These are phyloP conservation scores for Tetrapedia diversipes DNA, from an alignment of 2,888 invertebrate species.

Conservation along the genomic window DNA sequence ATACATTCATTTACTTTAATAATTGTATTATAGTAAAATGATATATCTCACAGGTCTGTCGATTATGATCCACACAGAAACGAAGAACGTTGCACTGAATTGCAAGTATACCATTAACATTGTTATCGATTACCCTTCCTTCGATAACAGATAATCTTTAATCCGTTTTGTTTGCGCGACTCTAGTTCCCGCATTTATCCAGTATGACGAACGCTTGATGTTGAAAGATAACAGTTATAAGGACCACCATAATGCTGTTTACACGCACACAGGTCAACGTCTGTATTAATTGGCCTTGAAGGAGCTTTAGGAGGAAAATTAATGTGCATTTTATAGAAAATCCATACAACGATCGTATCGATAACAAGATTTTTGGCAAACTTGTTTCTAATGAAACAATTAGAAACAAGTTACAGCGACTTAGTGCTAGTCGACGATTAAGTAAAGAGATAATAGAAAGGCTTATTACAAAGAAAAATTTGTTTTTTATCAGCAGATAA, in stretches of 20 bases:
- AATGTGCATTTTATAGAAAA: too few relatives aligned
- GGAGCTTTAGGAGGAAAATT: background rate
- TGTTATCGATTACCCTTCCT: conserved; percentile 6
- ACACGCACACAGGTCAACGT: background rate
- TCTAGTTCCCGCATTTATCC: background rate
- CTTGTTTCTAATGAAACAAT: too few relatives aligned
- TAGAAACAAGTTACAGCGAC: background rate
- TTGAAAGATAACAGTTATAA: conserved; percentile 28
- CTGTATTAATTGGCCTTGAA: background rate
- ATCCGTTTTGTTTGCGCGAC: background rate
- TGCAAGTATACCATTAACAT: background rate
- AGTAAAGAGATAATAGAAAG: background rate
- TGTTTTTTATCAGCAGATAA: conserved; percentile 28
- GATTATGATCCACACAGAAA: background rate
- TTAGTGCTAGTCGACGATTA: background rate
- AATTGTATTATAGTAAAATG: too few relatives aligned
- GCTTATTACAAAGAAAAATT: conserved; percentile 1
- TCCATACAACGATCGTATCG: background rate
- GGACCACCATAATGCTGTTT: background rate
- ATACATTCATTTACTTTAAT: too few relatives aligned
- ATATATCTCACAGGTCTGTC: background rate
- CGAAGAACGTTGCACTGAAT: background rate
- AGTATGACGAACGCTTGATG: background rate
- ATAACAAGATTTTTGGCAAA: too few relatives aligned
- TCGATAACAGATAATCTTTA: conserved; percentile 5